Base-by-base conservation (phyloP, 1,140 invertebrate genomes). In the Meloidogyne floridensis region DNA sequence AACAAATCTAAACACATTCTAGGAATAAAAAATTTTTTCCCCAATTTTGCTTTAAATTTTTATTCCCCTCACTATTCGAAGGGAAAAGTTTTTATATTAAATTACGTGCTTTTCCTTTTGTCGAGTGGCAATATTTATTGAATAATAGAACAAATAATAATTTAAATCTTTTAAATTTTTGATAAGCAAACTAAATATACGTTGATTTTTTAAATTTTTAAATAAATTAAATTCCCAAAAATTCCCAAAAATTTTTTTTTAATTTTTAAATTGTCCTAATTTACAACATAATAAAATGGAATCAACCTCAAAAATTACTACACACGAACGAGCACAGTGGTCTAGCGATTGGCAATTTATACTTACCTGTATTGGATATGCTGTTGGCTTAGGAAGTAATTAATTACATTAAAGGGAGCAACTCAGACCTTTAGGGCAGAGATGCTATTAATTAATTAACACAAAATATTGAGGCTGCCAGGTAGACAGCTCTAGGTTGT, bases 321-420 rank as follows among this genome's bases (percentile, higher is more conserved):
- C 32, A 32, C 59, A 59, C 74, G 81, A 82, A 20, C 84, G 84
- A 20, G 80, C 74, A 59, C 72, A 84, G 77, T 85, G 84, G 84
- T 59, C 70, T 54, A 79, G 72, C 32, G 42, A 53, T 20, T 74
- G 70, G 47, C 84, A 82, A 56, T 85, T 85, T 72, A 76, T 85
- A 18, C 56, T 85, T 20, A 65, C 84, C 2, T 84, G 74, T 47
- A 72, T 84, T 59, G 69, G 69, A 9, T 81, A 79, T 72, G 83
- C 83, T 65, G 83, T 85, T 10, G 84, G 84, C 4, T 71, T 85
- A 20, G 84, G 84, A 65, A 85, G 77, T 78, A 47, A 71, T n/a
- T 32, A 32, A 32, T 32, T 32, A 32, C 32, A 32, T 32, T 32
- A 32, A 32, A 32, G 32, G 32, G 32, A 32, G 32, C 32, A 32